phyloP scores from a whole-genome alignment of 2,113 vertebrate species.

The Dolichotis patagonum region DNA sequence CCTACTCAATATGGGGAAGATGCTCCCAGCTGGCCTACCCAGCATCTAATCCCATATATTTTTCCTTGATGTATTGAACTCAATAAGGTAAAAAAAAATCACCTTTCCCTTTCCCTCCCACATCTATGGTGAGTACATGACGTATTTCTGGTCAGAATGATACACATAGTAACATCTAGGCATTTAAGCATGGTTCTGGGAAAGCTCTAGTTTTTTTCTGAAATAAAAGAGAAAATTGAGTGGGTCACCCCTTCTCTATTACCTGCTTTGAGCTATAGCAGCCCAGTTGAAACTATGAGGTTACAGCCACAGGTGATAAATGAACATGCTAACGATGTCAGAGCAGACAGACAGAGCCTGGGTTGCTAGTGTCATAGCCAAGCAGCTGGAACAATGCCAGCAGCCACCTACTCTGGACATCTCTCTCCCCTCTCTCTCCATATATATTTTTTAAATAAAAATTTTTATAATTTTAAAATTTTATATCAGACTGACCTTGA shows the following conservation, averaged over 20 bases:
- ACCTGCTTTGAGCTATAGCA: background rate
- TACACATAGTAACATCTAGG: background rate
- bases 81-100: background rate
- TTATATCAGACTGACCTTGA: background rate
- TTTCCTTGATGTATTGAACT: background rate
- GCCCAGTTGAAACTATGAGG: background rate
- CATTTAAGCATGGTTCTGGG: background rate
- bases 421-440: background rate
- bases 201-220: background rate
- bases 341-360: background rate
- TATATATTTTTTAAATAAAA: background rate
- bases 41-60: background rate
- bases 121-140: background rate
- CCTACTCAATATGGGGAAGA: background rate
- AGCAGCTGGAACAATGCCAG: background rate
- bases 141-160: slow-evolving; percentile 10
- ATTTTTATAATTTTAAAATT: background rate
- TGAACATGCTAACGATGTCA: background rate
- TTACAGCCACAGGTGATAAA: background rate
- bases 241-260: background rate
- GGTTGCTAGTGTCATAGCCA: background rate
- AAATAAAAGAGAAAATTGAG: background rate
- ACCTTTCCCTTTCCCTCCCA: background rate
- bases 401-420: background rate
- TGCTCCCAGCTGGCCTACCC: background rate